phyloP scores from a whole-genome alignment of 2,888 invertebrate species.

The Aplocera efformata region DNA sequence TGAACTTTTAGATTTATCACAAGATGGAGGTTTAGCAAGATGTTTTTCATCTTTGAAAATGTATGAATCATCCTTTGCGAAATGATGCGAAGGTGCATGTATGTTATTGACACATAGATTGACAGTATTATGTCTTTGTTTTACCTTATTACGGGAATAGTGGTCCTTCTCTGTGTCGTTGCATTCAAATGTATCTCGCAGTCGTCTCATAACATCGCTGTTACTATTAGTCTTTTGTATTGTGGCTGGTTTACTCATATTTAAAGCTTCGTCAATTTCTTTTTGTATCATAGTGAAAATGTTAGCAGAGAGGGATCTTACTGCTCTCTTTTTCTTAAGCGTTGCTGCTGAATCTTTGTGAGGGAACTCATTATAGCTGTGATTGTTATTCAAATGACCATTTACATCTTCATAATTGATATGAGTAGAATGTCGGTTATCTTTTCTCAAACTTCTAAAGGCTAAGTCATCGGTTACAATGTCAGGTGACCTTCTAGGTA shows the following conservation, averaged over 20 bases:
- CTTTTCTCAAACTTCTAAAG: conserved; percentile 91
- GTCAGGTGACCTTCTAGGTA: conserved; percentile 87
- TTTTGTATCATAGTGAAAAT: conserved; percentile 88
- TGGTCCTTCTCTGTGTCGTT: conserved; percentile 67
- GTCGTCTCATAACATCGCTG: conserved; percentile 78
- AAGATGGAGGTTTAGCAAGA: conserved; percentile 72
- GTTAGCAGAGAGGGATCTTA: conserved; percentile 91
- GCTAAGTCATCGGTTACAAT: conserved; percentile 93
- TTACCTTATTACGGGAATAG: conserved; percentile 75
- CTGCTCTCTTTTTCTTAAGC: conserved; percentile 88
- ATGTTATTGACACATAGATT: conserved; percentile 73
- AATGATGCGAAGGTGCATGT: conserved; percentile 68
- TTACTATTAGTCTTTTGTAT: conserved; percentile 83
- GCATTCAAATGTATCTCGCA: conserved; percentile 69
- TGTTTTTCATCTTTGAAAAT: conserved; percentile 73
- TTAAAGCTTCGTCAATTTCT: conserved; percentile 81
- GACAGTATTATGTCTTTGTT: conserved; percentile 75
- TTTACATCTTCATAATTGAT: conserved; percentile 71
- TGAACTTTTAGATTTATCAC: conserved; percentile 76
- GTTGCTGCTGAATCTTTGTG: conserved; percentile 63
- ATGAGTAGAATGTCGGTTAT: conserved; percentile 81
- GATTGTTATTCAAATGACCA: conserved; percentile 71
- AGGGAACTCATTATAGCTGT: conserved; percentile 55
- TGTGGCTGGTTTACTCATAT: conserved; percentile 70
- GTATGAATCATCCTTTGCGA: conserved; percentile 77